Conservation (phyloP, 2,888 invertebrate species). For the Criorhina ranunculi region DNA sequence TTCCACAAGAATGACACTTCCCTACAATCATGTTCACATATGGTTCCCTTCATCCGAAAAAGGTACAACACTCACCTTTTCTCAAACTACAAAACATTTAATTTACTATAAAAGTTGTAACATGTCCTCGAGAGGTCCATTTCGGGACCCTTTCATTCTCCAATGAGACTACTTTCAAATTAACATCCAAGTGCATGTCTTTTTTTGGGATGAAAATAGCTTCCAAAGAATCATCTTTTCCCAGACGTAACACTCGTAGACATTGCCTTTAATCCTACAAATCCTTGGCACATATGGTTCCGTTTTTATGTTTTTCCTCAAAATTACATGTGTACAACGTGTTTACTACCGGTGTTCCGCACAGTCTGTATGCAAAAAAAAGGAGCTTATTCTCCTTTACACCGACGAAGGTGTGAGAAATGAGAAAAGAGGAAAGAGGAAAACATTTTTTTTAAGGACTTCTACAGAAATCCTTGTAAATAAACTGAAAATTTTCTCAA, state of each 20-base stretch:
- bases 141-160: constrained; percentile 16
- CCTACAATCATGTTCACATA: too few relatives aligned
- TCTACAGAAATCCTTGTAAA: constrained; percentile 21
- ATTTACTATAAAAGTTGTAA: constrained; percentile 29
- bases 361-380: constrained; percentile 34
- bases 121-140: constrained; percentile 9
- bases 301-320: neutral
- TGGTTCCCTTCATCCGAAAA: neutral
- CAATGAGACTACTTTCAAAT: constrained; percentile 25
- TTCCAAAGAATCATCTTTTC: constrained; percentile 9
- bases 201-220: constrained; percentile 13
- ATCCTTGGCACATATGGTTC: constrained; percentile 30
- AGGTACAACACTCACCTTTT: neutral
- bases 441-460: constrained; percentile 1
- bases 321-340: constrained; percentile 34
- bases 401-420: neutral
- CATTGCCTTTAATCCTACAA: constrained; percentile 14
- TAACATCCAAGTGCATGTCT: constrained; percentile 3
- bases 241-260: neutral
- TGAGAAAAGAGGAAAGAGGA: too few relatives aligned
- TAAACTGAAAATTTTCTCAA: constrained; percentile 38
- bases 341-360: constrained; percentile 18
- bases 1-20: constrained; percentile 17
- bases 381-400: neutral
- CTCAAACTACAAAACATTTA: constrained; percentile 4